Conservation (phyloP, 1,140 invertebrate genomes). For the Drosophila pallidifrons region DNA sequence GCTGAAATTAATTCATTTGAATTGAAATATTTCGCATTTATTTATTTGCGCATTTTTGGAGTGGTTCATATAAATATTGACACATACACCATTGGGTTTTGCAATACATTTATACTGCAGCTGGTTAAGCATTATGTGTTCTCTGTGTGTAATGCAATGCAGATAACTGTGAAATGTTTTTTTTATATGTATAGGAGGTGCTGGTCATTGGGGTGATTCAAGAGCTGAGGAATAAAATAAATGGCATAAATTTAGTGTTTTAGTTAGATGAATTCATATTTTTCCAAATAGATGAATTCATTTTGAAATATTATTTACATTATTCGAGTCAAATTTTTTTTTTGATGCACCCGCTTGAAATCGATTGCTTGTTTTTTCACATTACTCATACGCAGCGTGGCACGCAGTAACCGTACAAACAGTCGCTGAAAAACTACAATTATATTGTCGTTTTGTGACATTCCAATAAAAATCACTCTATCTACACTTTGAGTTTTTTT, state of each 20-base stretch:
- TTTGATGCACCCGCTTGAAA: conserved; percentile 22
- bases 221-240: background rate
- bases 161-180: conserved; percentile 14
- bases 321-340: background rate
- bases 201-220: conserved; percentile 3
- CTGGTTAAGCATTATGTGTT: background rate
- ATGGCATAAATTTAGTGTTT: too few relatives aligned
- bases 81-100: conserved; percentile 64
- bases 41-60: conserved; percentile 58
- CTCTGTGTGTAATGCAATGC: background rate
- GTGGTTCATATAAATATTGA: conserved; percentile 62
- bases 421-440: conserved; percentile 54
- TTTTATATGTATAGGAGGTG: background rate
- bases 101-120: conserved; percentile 35
- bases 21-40: conserved; percentile 71
- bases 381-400: conserved; percentile 55
- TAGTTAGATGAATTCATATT: background rate
- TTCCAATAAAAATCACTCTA: conserved; percentile 26
- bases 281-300: background rate
- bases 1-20: conserved; percentile 74
- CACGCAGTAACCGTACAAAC: conserved; percentile 39
- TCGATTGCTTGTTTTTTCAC: conserved; percentile 13
- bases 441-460: conserved; percentile 58
- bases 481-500: background rate
- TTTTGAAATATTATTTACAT: background rate